Base-by-base conservation (phyloP, 1,140 invertebrate genomes). In the Papilio dardanus region DNA sequence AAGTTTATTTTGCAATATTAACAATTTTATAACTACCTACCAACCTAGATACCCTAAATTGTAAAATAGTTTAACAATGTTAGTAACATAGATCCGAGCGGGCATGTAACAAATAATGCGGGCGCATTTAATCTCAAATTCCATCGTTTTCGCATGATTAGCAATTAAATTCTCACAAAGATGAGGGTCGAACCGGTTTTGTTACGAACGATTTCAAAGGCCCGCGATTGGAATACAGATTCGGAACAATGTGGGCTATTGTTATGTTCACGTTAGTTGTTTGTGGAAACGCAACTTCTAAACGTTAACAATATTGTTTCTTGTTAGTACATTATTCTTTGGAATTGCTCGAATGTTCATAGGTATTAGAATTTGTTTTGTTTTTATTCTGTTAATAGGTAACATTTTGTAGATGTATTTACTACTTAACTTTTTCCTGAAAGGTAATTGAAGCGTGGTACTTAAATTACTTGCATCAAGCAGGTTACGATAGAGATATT, bases 151-250 rank as follows among this genome's bases (percentile, higher is more conserved):
- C 67, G 67, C 67, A 69, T 69, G 67, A 69, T 69, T 69, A 69
- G 67, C 67, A 69, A 69, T 69, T 69, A 69, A 69, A 69, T 69
- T 69, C 67, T 33, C 67, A 40, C 67, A 69, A 69, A 69, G 67
- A 69, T 69, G 67, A 69, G 67, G 67, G 67, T 69, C 67, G 67
- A 69, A 37, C 35, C 21, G 67, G 67, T 69, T 69, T 40, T 69
- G 67, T 69, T 37, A 12, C 35, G 67, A 68, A 35, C 31, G 19
- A 21, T 40, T 69, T 42, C 67, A 69, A 69, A 37, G 35, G 19
- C 67, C 67, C 67, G 67, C 67, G 67, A 69, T 69, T 69, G 67
- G 67, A 69, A 69, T 69, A 69, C 42, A 69, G 67, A 69, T 69
- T 69, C n/a, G 67, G 35, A 69, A 69, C 35, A 69, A 69, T 69